Base-by-base conservation (phyloP, 2,888 invertebrate genomes). In the Drosophila cracens region DNA sequence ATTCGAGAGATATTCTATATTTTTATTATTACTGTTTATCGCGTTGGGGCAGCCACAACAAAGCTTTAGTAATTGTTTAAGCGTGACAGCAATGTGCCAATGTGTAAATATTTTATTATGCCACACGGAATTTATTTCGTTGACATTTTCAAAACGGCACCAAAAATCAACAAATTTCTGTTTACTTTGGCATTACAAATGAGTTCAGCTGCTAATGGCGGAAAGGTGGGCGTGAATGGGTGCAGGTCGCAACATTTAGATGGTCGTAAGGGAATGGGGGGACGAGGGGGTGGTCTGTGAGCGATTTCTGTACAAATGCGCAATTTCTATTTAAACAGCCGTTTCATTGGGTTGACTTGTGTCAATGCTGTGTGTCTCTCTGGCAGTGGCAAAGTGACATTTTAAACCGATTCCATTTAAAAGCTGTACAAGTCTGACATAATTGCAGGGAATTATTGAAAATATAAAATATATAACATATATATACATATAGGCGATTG, bases 241-340 rank as follows among this genome's bases (percentile, higher is more conserved):
- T 5, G 48, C 18, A 27, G 36, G 16, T 21, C 11, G 64, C 7
- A 0, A 18, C 33, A 25, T n/a, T 11, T 10, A n/a, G 33, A 29
- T 29, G 46, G 51, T 29, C 8, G 29, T 31, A 27, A 1, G 2
- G 36, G 21, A 13, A 10, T 16, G 18, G 18, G 11, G 34, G 29
- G 2, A 3, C 0, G 18, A 8, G 18, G 13, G 46, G 0, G 21
- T 21, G 21, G 8, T 46, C 46, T 46, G 8, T 46, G 25, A 46
- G 46, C 46, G 25, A 46, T 61, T 64, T 71, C 56, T 57, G 58
- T 48, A 61, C 51, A 81, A 88, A 79, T 83, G 85, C 79, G 81
- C 89, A 88, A 83, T 81, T 88, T 81, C 61, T 88, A 77, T 85
- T 85, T 88, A 76, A 86, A 86, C 85, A 85, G 89, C 81, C 83